phyloP scores from a whole-genome alignment of 2,797 vertebrate species.

The Australoheros facetus region DNA sequence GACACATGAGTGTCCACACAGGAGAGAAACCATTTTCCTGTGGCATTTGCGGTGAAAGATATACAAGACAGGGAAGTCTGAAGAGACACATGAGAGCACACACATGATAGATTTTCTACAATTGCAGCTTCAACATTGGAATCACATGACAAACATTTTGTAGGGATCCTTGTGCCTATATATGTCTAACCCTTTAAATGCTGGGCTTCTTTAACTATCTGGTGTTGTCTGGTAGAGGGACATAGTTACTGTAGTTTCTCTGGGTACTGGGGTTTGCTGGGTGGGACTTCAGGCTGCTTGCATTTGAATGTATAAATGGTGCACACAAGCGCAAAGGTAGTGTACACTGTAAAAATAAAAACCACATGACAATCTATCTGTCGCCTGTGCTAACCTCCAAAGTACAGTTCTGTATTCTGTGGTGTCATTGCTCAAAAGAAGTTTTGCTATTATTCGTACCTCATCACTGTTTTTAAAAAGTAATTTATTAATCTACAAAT shows the following conservation, averaged over 20 bases:
- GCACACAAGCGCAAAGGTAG: no score
- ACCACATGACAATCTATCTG: not conserved
- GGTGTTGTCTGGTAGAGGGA: no score
- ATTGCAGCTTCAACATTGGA: not conserved
- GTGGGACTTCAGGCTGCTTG: accelerated
- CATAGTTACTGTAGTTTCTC: no score
- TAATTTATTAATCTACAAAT: not conserved
- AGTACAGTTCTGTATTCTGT: no score
- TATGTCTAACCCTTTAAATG: not conserved
- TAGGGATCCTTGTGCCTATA: not conserved
- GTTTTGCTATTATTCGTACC: not conserved
- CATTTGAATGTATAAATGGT: not conserved
- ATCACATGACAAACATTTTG: accelerated
- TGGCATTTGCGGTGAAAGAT: constrained; percentile 3
- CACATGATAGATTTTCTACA: not conserved
- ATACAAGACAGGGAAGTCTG: constrained; percentile 5
- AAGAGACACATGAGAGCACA: constrained; percentile 2
- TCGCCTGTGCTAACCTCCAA: not conserved
- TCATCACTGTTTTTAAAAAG: not conserved
- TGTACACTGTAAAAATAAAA: not conserved
- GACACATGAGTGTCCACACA: constrained; percentile 14
- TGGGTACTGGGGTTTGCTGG: no score
- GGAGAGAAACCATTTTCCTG: constrained; percentile 13
- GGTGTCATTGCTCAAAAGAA: not conserved
- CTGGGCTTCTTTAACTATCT: not conserved